Conservation (phyloP, 53 echinoderm and acorn worm species). For the Zoroaster sp. region DNA sequence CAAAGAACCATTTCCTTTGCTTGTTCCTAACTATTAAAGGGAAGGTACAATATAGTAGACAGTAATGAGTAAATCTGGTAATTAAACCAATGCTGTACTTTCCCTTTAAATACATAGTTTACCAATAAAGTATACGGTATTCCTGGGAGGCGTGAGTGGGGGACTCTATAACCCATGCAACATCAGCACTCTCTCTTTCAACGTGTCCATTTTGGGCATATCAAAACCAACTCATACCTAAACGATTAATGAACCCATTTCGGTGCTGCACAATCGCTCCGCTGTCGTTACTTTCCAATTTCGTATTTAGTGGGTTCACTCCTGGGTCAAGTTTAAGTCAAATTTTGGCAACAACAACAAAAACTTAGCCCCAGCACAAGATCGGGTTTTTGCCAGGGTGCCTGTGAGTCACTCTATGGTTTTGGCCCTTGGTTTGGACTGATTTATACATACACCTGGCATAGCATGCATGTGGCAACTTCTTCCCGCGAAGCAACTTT, state of each 20-base stretch:
- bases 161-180: no score
- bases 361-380: neutral
- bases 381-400: neutral
- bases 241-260: neutral
- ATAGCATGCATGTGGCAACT: constrained; percentile 11
- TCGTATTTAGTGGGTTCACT: neutral
- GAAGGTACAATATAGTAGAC: no score
- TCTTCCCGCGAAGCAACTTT: neutral
- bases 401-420: neutral
- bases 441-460: constrained; percentile 55
- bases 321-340: constrained; percentile 34
- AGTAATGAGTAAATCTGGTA: no score
- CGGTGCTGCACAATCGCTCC: neutral
- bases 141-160: no score
- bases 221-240: constrained; percentile 39
- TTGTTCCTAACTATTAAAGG: no score
- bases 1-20: no score
- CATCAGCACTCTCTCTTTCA: constrained; percentile 41
- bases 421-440: neutral
- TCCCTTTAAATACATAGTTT: no score
- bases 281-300: constrained; percentile 48
- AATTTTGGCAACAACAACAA: neutral
- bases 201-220: constrained; percentile 2
- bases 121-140: no score
- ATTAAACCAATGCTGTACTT: no score